Evolutionary conservation across 2,797 vertebrate genomes (phyloP), one percentile per base, ranked within the genome.

Genomic region (Spea hammondii): DNA sequence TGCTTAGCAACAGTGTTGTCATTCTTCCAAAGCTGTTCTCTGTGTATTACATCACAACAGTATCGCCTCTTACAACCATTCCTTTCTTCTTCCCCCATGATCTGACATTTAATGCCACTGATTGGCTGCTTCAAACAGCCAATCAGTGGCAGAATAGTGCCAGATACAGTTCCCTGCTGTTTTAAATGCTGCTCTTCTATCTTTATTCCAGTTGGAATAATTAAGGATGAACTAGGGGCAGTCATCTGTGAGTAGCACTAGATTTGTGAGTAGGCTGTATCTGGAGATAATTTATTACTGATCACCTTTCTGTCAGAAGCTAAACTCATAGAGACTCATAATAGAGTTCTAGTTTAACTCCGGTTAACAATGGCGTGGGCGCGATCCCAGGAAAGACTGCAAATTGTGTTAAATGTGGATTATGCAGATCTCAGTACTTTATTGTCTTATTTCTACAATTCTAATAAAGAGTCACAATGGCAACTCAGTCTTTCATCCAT

Each of bases 361-460:
- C 54, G 59, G 59, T 72, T 72, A 72, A 59, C 59, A 72, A 80
- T 80, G 49, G 32, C 53, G n/a, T 3, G 50, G 73, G 73, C 73
- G 46, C 14, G 6, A 6, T 12, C 67, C 79, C 79, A 76, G 46
- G 0, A 17, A 50, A 50, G 6, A 59, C 51, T 65, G 73, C 67
- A 64, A 65, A 70, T 71, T 76, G 65, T 80, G 73, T 76, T 68
- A 80, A 75, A 76, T 70, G 53, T 79, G 78, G 78, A 80, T 76
- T 76, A 80, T 76, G 60, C 72, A 62, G 50, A 60, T 69, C 71
- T 69, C 51, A 71, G 14, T 50, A 65, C 49, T 76, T 59, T 69
- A 76, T 75, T 75, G 78, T 49, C 59, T 70, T 17, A 60, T 51
- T 67, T 74, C 53, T 53, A 68, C 32, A n/a, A 4, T 46, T 74